phyloP scores from a whole-genome alignment of 1,140 invertebrate species.

The Trissolcus basalis region DNA sequence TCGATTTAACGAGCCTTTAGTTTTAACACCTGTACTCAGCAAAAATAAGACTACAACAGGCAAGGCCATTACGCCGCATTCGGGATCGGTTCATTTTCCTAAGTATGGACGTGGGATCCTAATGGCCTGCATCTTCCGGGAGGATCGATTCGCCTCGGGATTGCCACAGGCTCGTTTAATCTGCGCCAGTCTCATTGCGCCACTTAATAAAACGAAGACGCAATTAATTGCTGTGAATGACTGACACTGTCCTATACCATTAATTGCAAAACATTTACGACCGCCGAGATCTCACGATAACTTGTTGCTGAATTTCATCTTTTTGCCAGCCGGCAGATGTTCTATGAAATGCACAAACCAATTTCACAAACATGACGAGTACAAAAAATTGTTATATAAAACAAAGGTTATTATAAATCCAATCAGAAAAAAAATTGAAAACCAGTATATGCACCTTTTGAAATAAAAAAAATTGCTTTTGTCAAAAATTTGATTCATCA shows the following conservation, averaged over 20 bases:
- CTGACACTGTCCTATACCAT: constrained; percentile 28
- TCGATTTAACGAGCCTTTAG: constrained; percentile 63
- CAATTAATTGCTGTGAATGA: constrained; percentile 38
- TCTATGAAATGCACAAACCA: no score
- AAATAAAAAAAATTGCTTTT: no score
- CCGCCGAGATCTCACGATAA: not conserved
- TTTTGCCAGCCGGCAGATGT: no score
- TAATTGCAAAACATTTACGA: constrained; percentile 39
- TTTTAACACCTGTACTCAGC: constrained; percentile 51
- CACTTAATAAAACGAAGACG: constrained; percentile 48
- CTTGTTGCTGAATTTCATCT: constrained; percentile 3
- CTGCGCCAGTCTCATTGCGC: constrained; percentile 44
- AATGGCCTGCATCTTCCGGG: constrained; percentile 52
- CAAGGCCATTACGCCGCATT: constrained; percentile 47
- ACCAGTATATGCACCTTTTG: no score
- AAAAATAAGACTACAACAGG: constrained; percentile 58
- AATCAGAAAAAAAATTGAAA: no score
- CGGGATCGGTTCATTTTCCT: constrained; percentile 56
- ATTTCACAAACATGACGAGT: no score
- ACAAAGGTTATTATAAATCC: no score
- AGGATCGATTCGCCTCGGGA: constrained; percentile 54
- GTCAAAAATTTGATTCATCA: no score
- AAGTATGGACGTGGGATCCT: constrained; percentile 54
- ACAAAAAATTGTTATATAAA: no score
- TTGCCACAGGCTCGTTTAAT: constrained; percentile 43